Evolutionary conservation across 2,797 vertebrate species (phyloP).

Genomic region (Pelodytes ibericus): DNA sequence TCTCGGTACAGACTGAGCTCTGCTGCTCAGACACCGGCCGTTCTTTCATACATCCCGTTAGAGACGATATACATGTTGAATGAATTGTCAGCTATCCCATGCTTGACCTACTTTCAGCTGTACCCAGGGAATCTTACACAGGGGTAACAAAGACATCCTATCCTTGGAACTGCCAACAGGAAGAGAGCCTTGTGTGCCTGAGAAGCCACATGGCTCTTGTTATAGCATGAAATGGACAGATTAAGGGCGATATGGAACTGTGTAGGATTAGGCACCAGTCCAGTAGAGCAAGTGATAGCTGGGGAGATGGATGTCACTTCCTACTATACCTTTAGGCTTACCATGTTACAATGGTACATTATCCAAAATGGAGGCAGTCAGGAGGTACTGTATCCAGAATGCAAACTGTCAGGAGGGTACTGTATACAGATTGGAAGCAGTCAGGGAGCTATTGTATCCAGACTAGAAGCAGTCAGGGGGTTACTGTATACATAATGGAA

Average conservation of each 20-base stretch:
- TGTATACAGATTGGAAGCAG: not conserved
- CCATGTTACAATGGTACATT: too few relatives aligned
- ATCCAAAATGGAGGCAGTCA: too few relatives aligned
- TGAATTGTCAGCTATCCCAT: slow-evolving; percentile 47
- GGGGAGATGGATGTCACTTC: not conserved
- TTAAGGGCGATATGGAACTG: not conserved
- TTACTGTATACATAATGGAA: not conserved
- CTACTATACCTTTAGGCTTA: not conserved
- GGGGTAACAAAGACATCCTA: slow-evolving; percentile 22
- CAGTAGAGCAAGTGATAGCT: not conserved
- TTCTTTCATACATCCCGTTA: slow-evolving; percentile 26
- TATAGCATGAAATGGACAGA: too few relatives aligned
- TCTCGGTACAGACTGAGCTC: too few relatives aligned
- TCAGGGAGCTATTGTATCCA: not conserved
- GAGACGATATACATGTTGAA: slow-evolving; percentile 44
- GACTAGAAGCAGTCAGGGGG: not conserved
- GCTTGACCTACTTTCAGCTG: slow-evolving; percentile 44
- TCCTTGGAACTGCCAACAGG: not conserved
- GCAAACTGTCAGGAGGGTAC: not conserved
- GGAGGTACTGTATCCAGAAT: not conserved
- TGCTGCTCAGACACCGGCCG: too few relatives aligned
- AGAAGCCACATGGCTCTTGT: too few relatives aligned
- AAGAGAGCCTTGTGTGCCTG: too few relatives aligned
- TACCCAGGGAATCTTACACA: not conserved
- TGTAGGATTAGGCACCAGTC: not conserved